These are phyloP conservation scores for Gorsachius magnificus DNA, from an alignment of 2,797 vertebrate species.

Conservation along the genomic window DNA sequence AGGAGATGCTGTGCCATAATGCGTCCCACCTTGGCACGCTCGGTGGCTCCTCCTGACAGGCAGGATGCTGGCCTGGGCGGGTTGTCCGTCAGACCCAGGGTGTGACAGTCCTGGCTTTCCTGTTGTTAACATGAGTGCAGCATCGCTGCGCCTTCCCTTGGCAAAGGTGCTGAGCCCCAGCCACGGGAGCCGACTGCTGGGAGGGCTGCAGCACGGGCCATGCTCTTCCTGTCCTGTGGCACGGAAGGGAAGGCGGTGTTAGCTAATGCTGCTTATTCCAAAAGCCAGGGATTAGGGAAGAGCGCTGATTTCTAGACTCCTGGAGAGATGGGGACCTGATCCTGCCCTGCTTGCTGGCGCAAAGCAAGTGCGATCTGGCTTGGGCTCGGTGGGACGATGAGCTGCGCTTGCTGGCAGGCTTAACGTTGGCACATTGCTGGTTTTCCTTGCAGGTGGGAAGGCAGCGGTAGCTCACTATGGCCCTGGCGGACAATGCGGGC, in stretches of 20 bases:
- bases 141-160: accelerated
- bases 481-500: conserved; percentile 81
- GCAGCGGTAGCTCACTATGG: conserved; percentile 76
- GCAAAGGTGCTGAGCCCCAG: background rate
- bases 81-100: background rate
- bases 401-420: accelerated
- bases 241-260: accelerated
- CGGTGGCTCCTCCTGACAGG: background rate
- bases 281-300: background rate
- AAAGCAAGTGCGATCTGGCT: background rate
- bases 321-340: background rate
- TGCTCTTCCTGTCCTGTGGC: background rate
- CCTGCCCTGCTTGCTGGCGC: background rate
- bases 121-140: background rate
- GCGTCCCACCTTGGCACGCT: background rate
- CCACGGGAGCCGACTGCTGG: accelerated
- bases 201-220: background rate
- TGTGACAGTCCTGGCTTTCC: background rate
- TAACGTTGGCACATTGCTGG: accelerated
- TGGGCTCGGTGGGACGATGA: accelerated
- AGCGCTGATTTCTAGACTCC: background rate
- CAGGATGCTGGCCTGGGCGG: background rate
- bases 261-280: background rate
- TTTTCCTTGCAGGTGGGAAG: conserved; percentile 33
- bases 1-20: background rate